Percentiles rank a stretch among this genome's conserved stretches.
Evolutionary conservation across 2,888 invertebrate genomes (phyloP).

Genomic region (Nineta flava): DNA sequence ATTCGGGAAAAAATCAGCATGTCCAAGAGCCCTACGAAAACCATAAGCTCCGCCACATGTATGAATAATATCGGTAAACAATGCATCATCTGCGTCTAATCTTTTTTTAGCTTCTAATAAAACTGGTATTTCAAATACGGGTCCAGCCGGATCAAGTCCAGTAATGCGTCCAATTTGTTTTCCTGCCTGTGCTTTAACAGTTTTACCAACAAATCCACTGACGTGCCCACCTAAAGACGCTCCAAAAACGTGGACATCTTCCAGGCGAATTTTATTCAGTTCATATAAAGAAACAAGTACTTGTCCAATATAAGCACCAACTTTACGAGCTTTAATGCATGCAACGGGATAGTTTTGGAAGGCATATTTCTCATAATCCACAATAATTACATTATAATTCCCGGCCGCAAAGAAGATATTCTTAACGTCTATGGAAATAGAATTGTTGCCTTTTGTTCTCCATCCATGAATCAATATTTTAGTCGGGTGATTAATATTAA

Average conservation of each 20-base stretch:
- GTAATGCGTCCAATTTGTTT: slow-evolving; percentile 28
- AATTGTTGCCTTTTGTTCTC: slow-evolving; percentile 6
- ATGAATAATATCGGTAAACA: slow-evolving; percentile 27
- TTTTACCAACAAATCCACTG: slow-evolving; percentile 22
- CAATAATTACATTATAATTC: slow-evolving; percentile 28
- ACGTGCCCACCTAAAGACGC: slow-evolving; percentile 27
- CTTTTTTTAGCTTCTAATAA: slow-evolving; percentile 18
- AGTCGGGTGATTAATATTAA: too few species aligned
- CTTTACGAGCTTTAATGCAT: slow-evolving; percentile 26
- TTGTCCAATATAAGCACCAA: slow-evolving; percentile 23
- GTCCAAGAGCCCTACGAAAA: slow-evolving; percentile 23
- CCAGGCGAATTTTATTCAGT: slow-evolving; percentile 18
- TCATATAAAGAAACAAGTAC: slow-evolving; percentile 26
- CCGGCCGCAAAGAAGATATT: slow-evolving; percentile 24
- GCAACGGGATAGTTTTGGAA: slow-evolving; percentile 21
- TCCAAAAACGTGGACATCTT: slow-evolving; percentile 29
- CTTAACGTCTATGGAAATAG: slow-evolving; percentile 14
- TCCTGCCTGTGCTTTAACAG: slow-evolving; percentile 10
- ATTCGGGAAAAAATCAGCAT: slow-evolving; percentile 28
- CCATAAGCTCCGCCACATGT: slow-evolving; percentile 27
- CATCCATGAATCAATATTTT: too few species aligned
- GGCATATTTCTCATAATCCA: slow-evolving; percentile 26
- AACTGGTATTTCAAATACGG: slow-evolving; percentile 17
- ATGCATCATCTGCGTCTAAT: slow-evolving; percentile 22
- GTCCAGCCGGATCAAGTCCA: slow-evolving; percentile 30